A percentile compares a stretch with the other conserved stretches of the same genome.
Evolutionary conservation across 2,113 vertebrate species (phyloP).

Genomic region (Myocastor coypus): DNA sequence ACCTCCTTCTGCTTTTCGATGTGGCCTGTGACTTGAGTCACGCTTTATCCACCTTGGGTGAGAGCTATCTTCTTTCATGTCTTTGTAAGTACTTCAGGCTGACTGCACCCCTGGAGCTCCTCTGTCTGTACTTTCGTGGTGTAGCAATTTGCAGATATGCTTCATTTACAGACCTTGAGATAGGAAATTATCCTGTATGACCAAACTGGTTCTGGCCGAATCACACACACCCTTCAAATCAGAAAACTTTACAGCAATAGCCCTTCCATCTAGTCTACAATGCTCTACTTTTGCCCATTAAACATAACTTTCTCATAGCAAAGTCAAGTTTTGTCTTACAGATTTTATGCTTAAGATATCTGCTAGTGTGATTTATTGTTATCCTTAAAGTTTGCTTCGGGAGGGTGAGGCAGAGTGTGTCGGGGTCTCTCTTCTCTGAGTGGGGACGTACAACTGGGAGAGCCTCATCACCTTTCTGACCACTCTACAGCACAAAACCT

Average conservation of each 20-base stretch:
- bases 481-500: background rate
- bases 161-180: conserved; percentile 1
- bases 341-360: conserved; percentile 15
- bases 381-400: background rate
- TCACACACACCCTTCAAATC: background rate
- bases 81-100: background rate
- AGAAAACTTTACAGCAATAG: background rate
- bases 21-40: background rate
- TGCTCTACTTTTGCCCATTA: background rate
- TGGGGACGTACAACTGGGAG: background rate
- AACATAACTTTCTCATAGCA: background rate
- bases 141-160: background rate
- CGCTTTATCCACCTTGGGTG: background rate
- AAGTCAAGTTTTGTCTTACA: conserved; percentile 14
- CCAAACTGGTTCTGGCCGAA: background rate
- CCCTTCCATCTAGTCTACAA: background rate
- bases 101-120: background rate
- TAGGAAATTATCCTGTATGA: background rate
- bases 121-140: background rate
- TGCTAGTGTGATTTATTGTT: background rate
- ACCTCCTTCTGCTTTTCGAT: background rate
- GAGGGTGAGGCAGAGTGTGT: background rate
- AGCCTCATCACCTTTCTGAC: background rate
- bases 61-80: background rate
- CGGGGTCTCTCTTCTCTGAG: background rate